phyloP scores from a whole-genome alignment of 2,797 vertebrate species.

The Tolypeutes matacus region DNA sequence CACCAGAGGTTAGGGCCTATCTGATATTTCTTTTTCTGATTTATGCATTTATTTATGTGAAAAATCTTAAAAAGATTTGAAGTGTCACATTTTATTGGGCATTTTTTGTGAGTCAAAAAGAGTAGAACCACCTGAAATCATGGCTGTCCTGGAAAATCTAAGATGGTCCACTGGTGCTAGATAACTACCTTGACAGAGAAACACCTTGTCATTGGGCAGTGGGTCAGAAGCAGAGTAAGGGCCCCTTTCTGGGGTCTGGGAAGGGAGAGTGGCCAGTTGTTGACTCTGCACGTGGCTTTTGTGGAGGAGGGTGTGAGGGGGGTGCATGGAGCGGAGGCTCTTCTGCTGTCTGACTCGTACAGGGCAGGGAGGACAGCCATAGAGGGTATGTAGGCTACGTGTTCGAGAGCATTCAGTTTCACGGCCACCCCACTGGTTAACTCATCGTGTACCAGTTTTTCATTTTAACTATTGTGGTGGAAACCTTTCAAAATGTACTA shows the following conservation, averaged over 20 bases:
- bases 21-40: not conserved
- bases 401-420: not conserved
- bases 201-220: not conserved
- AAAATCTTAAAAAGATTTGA: not conserved
- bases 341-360: not conserved
- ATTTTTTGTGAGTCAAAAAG: not conserved
- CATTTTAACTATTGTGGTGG: slow-evolving; percentile 16
- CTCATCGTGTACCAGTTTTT: not conserved
- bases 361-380: not conserved
- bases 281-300: not conserved
- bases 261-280: not conserved
- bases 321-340: not conserved
- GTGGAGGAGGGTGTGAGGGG: not conserved
- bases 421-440: not conserved
- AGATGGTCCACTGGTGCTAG: not conserved
- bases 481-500: slow-evolving; percentile 17
- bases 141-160: not conserved
- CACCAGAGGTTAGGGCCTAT: not conserved
- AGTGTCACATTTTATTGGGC: not conserved
- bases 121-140: not conserved
- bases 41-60: not conserved
- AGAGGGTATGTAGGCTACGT: not conserved
- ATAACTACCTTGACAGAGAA: not conserved
- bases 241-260: not conserved
- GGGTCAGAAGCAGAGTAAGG: not conserved